These are phyloP conservation scores for Apis cerana DNA, from an alignment of 1,140 invertebrate genomes.

Conservation along the genomic window DNA sequence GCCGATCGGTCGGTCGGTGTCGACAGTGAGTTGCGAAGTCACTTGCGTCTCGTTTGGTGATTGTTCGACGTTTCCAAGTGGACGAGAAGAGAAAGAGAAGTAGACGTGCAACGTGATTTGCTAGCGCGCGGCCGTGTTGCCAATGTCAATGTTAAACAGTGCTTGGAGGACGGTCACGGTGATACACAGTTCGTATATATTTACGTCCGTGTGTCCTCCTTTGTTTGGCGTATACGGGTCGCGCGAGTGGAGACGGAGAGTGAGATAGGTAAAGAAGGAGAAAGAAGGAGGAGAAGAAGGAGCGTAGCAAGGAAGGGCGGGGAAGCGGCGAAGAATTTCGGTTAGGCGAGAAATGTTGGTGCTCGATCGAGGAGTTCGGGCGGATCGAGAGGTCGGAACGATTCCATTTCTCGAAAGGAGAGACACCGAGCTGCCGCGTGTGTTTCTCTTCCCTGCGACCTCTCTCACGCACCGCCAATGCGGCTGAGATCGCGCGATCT, in stretches of 20 bases:
- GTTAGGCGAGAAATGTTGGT: not conserved
- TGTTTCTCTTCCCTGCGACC: conserved; percentile 56
- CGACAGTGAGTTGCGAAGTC: not conserved
- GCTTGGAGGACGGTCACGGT: conserved; percentile 36
- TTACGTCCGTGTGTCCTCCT: not conserved
- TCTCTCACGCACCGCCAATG: conserved; percentile 70
- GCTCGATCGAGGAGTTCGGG: not conserved
- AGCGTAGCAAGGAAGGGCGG: not conserved
- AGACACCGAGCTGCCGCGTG: conserved; percentile 55
- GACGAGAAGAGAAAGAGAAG: not conserved
- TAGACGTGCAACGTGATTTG: conserved; percentile 27
- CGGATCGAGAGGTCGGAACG: conserved; percentile 9
- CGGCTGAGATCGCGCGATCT: conserved; percentile 66
- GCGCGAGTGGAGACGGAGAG: not conserved
- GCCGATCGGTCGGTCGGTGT: not conserved
- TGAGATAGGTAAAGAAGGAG: not conserved
- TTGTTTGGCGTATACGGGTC: not conserved
- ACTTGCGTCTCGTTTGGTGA: not conserved
- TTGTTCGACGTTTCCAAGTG: not conserved
- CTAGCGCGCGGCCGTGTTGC: conserved; percentile 14
- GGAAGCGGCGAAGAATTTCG: not conserved
- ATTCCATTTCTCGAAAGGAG: not conserved
- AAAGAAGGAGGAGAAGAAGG: not conserved
- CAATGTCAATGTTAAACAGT: conserved; percentile 45
- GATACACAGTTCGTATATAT: conserved; percentile 13